Base-by-base conservation (phyloP, 1,140 invertebrate species). In the Procambarus clarkii region DNA sequence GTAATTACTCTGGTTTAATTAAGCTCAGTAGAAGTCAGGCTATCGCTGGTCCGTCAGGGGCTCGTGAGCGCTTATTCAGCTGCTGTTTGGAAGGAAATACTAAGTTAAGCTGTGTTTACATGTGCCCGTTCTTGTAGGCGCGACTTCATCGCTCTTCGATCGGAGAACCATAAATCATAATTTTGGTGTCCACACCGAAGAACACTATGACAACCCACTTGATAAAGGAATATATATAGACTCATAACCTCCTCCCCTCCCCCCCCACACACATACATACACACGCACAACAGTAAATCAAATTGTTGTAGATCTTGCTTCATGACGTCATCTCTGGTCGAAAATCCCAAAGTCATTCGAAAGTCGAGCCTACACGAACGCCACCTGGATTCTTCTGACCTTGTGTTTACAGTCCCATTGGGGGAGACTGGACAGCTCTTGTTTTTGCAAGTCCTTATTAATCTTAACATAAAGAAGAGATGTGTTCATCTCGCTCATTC, bases 81-180 rank as follows among this genome's bases (percentile, higher is more conserved):
- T 81, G 79, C 79, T 81, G 79, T 54, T 81, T n/a, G 54, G 54
- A 81, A 81, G 79, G 34, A 81, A 54, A 81, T 34, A 24, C 79
- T 81, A 54, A 81, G 79, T 48, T 81, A 81, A 81, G 79, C 79
- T 81, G 54, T 58, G n/a, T 81, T 81, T 81, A 81, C 24, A 34
- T 24, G 79, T 54, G 79, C 24, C 48, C 54, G 24, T 81, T 81
- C 24, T 50, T 81, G 48, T 81, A 81, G 79, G 79, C 24, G 54
- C 7, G 48, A 54, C 48, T 50, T 81, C 60, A 34, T 54, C 79
- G 79, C 34, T 58, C 48, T 81, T 54, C 21, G 48, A 81, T 81
- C 48, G 13, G 11, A 45, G 79, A 50, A 54, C 48, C 9, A 24
- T 64, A 64, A 64, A 2, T 18, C 60, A 64, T 64, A 64, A 64